Evolutionary conservation across 2,797 vertebrate genomes (phyloP).

Genomic region (Sebastes steindachneri): DNA sequence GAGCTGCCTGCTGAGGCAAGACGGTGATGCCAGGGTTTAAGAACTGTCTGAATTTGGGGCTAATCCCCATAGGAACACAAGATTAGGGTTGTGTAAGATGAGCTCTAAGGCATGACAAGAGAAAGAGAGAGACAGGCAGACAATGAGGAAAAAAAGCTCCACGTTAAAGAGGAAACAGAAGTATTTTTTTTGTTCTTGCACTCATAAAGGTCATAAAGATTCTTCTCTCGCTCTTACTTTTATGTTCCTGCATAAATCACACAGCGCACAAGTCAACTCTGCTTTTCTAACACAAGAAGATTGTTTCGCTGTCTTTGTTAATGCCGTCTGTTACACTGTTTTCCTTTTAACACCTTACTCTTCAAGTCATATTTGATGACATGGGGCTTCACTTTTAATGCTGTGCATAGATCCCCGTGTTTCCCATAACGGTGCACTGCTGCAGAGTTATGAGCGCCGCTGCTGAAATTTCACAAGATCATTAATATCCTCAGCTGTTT

Average conservation of each 20-base stretch:
- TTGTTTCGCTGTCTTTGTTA: not conserved
- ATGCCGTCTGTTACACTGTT: not conserved
- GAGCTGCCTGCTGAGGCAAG: slow-evolving; percentile 48
- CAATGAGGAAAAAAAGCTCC: slow-evolving; percentile 24
- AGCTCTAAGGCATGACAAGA: slow-evolving; percentile 26
- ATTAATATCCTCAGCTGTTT: not conserved
- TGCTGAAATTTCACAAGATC: not conserved
- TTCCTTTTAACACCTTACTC: not conserved
- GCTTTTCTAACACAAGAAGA: not conserved
- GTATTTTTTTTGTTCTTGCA: slow-evolving; percentile 38
- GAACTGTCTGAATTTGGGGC: slow-evolving; percentile 59
- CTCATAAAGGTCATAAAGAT: slow-evolving; percentile 48
- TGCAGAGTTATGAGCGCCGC: not conserved
- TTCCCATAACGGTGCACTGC: no score
- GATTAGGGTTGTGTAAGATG: slow-evolving; percentile 63
- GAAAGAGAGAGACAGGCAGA: not conserved
- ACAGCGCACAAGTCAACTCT: slow-evolving; percentile 8
- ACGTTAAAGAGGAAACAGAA: slow-evolving; percentile 39
- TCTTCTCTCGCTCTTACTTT: not conserved
- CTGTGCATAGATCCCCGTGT: not conserved
- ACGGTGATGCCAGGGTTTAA: slow-evolving; percentile 50
- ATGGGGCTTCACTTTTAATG: not conserved
- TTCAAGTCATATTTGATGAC: not conserved
- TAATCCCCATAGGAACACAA: slow-evolving; percentile 67
- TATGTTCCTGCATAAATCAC: slow-evolving; percentile 15